Evolutionary conservation across 2,113 vertebrate genomes (phyloP).

Genomic region (Neotoma lepida): DNA sequence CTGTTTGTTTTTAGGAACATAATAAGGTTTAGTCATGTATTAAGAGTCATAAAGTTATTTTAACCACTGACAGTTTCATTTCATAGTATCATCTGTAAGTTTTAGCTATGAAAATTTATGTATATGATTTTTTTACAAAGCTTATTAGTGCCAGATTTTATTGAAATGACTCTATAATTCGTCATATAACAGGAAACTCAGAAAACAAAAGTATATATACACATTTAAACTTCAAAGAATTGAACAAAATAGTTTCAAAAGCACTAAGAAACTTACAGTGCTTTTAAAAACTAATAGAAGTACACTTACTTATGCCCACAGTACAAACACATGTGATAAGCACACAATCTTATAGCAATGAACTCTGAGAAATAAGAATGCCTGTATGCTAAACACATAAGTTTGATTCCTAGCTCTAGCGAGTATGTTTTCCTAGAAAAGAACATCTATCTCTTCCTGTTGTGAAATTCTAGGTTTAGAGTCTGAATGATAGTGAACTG

Average conservation of each 20-base stretch:
- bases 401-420: background rate
- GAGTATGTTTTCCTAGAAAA: background rate
- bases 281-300: conserved; percentile 37
- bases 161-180: background rate
- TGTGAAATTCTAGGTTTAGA: background rate
- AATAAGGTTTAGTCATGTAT: background rate
- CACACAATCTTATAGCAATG: background rate
- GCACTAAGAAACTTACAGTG: background rate
- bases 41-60: background rate
- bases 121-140: background rate
- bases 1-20: background rate
- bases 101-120: conserved; percentile 11
- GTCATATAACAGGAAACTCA: background rate
- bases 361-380: background rate
- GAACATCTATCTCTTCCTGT: background rate
- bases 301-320: background rate
- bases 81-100: background rate
- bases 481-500: conserved; percentile 8
- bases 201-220: background rate
- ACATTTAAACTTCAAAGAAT: too few species aligned
- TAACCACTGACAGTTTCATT: background rate
- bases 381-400: background rate
- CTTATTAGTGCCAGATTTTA: background rate
- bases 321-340: background rate
- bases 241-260: background rate